Percentiles rank a stretch among this genome's conserved stretches.
These are phyloP conservation scores for Calameuta filiformis DNA, from an alignment of 2,888 invertebrate genomes.

Conservation along the genomic window DNA sequence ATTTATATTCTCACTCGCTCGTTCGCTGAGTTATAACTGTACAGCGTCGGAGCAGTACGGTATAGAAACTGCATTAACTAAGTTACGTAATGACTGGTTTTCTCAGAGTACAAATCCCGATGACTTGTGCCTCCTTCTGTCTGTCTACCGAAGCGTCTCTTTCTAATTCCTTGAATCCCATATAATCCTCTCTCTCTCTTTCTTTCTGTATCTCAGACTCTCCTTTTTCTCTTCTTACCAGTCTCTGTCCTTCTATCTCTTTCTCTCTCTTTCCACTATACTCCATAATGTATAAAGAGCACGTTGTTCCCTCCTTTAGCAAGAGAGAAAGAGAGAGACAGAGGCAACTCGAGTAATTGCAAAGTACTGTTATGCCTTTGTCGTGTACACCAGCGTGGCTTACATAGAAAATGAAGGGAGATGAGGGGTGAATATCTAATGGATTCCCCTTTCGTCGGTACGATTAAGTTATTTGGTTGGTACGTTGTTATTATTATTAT, in stretches of 20 bases:
- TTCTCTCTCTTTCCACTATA: neutral
- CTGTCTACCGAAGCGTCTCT: neutral
- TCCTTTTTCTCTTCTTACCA: neutral
- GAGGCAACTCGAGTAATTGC: slow-evolving; percentile 33
- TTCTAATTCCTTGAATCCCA: neutral
- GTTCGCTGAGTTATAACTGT: slow-evolving; percentile 30
- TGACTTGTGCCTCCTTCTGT: slow-evolving; percentile 21
- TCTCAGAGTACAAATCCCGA: slow-evolving; percentile 32
- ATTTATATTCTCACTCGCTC: slow-evolving; percentile 6
- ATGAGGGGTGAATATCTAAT: neutral
- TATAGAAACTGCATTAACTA: slow-evolving; percentile 31
- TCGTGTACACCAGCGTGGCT: slow-evolving; percentile 11
- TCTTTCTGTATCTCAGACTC: slow-evolving; percentile 15
- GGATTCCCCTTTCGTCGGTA: neutral
- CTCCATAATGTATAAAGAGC: neutral
- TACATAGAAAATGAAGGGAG: slow-evolving; percentile 1
- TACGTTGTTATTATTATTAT: too few species aligned
- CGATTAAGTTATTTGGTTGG: neutral
- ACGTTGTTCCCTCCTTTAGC: neutral
- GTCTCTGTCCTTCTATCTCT: slow-evolving; percentile 12
- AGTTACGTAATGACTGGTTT: slow-evolving; percentile 45
- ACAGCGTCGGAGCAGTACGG: slow-evolving; percentile 14
- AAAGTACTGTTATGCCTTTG: slow-evolving; percentile 44
- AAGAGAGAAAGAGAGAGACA: neutral
- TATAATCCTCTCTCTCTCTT: slow-evolving; percentile 6